Conservation (phyloP, 2,797 vertebrate species). For the Sebastolobus alascanus region DNA sequence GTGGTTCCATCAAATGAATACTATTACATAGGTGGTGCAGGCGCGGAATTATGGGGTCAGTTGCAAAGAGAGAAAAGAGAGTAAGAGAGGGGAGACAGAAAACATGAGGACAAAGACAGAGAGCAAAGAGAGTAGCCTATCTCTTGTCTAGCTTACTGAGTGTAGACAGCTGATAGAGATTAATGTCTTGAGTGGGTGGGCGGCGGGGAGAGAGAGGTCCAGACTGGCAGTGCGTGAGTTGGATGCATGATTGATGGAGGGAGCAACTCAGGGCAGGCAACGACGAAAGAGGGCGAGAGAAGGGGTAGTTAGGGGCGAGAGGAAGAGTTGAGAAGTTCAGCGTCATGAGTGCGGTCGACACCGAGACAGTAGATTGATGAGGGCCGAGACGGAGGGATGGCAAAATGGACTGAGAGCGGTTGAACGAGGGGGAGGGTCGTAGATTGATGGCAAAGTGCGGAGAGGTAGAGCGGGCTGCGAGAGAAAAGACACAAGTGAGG, state of each 20-base stretch:
- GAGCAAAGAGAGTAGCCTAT: slow-evolving; percentile 49
- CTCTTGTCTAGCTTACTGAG: slow-evolving; percentile 66
- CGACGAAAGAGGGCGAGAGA: slow-evolving; percentile 42
- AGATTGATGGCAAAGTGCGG: slow-evolving; percentile 63
- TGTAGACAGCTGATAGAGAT: slow-evolving; percentile 80
- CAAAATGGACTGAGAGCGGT: slow-evolving; percentile 47
- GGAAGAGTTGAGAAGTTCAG: slow-evolving; percentile 73
- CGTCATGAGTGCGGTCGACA: slow-evolving; percentile 53
- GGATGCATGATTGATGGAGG: slow-evolving; percentile 76
- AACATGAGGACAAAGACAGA: slow-evolving; percentile 53
- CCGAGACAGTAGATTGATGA: slow-evolving; percentile 64
- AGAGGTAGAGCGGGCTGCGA: slow-evolving; percentile 26
- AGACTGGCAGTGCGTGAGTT: slow-evolving; percentile 67
- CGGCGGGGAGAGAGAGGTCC: slow-evolving; percentile 54
- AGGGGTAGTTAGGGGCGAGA: slow-evolving; percentile 61
- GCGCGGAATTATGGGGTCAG: slow-evolving; percentile 52
- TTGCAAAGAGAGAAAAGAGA: slow-evolving; percentile 26
- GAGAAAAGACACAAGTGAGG: slow-evolving; percentile 30
- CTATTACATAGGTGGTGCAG: slow-evolving; percentile 53
- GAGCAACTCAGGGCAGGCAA: slow-evolving; percentile 56
- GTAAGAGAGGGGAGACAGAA: slow-evolving; percentile 38
- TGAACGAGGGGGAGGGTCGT: slow-evolving; percentile 33
- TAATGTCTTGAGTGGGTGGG: slow-evolving; percentile 76
- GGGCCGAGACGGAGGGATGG: slow-evolving; percentile 43
- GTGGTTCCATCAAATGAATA: slow-evolving; percentile 58